Evolutionary conservation across 1,140 invertebrate genomes (phyloP), one percentile per base, ranked within the genome.

Genomic region (Saccostrea cuccullata): DNA sequence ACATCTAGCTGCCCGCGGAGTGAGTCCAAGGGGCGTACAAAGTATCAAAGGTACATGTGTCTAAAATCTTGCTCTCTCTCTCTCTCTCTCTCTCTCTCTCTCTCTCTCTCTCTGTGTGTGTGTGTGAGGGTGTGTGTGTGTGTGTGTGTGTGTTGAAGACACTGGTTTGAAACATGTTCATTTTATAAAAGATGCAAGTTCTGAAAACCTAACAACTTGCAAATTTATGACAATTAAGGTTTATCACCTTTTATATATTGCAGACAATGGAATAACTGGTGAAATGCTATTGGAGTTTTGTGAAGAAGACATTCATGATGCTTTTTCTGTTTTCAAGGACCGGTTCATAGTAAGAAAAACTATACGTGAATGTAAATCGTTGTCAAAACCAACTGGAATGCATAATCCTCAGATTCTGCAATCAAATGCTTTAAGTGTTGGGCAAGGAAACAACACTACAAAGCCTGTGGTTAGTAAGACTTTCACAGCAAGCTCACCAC

Each of bases 251-350:
- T 82, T 23, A 23, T 23, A 23, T n/a, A 15, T 30, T 91, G 60
- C 88, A 92, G 91, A 90, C 47, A 91, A 91, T 85, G 90, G 89
- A 55, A 90, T 92, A 23, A 90, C 85, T 26, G 91, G 91, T 12
- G 86, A 88, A 8, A 92, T 92, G 91, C 82, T 92, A 5, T 64
- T 90, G 58, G 88, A 92, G 26, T 92, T 92, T 87, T 91, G 90
- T 85, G 91, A 92, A 82, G 91, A 91, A 11, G 91, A 92, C 82
- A 90, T 92, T 17, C 85, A 90, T 23, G 91, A 92, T 86, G 89
- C 90, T 2, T 92, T 92, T 86, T 88, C 88, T 5, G 89, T 91
- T 5, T 92, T 92, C 77, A 92, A 91, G 60, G 91, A 92, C 73
- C 64, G 91, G 26, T 92, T 92, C 55, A 87, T 87, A 4, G 88